Base-by-base conservation (phyloP, 2,888 invertebrate species). In the Bombyx huttoni region DNA sequence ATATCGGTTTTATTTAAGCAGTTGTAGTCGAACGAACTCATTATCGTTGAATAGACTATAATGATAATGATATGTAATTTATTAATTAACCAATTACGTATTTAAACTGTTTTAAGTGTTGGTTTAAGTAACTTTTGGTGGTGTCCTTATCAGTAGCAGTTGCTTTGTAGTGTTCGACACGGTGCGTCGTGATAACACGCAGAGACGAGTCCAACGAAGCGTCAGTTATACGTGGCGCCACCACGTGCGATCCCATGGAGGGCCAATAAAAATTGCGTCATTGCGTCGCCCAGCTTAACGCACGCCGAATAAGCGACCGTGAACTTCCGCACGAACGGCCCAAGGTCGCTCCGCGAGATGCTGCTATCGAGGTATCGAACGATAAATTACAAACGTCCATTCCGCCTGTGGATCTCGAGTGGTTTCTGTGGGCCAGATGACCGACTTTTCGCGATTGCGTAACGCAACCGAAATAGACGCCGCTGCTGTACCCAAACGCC, bases 291-390 rank as follows among this genome's bases (percentile, higher is more conserved):
- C 52, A 52, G 56, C 58, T 57, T 63, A 60, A 60, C 54, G 52
- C 57, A 62, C 64, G 61, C 63, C 61, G 58, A 46, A 54, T 62
- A 61, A 58, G 59, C 73, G 84, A 72, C 87, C 89, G 62, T 89
- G 88, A 89, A 89, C 89, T 87, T 86, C 81, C 78, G 75, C 58
- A 67, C 72, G 75, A 77, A 79, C 81, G 46, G 56, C 61, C 67
- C 86, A 89, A 89, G 89, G 89, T 73, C 87, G 68, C 56, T 48
- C 58, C 56, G 63, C 62, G 60, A 59, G 68, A 68, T 69, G 72
- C 67, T 47, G 69, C 70, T 68, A 82, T 83, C 85, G 81, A 82
- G 80, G 50, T 52, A 48, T 49, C 46, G n/a, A 12, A 70, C 68
- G 60, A 67, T 68, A 63, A 67, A 67, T 52, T 52, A 52, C 48